Conservation (phyloP, 1,140 invertebrate species). For the Orussus abietinus region DNA sequence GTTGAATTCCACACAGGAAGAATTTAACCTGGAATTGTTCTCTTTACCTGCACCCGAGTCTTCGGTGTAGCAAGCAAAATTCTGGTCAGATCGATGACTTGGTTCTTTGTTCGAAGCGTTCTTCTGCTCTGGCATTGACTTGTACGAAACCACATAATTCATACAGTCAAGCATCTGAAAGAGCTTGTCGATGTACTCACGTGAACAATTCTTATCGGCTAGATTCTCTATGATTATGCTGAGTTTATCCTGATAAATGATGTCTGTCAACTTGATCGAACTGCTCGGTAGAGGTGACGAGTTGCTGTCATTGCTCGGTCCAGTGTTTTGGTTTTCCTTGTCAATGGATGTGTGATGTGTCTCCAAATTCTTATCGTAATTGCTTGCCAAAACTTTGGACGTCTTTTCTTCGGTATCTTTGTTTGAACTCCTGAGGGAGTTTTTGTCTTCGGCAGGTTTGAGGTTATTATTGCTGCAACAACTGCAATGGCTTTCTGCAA, state of each 20-base stretch:
- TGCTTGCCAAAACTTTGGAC: background rate
- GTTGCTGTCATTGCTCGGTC: background rate
- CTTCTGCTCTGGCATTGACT: background rate
- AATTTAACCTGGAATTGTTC: background rate
- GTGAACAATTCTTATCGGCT: constrained; percentile 27
- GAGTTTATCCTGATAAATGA: constrained; percentile 30
- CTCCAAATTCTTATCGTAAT: background rate
- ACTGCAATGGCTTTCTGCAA: background rate
- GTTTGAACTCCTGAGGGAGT: too few relatives aligned
- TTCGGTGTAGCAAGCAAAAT: background rate
- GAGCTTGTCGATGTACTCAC: constrained; percentile 31
- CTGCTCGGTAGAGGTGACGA: background rate
- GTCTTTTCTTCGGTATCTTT: background rate
- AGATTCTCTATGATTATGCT: constrained; percentile 29
- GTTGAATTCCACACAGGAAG: background rate
- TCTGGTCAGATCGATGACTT: too few relatives aligned
- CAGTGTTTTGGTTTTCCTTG: constrained; percentile 2
- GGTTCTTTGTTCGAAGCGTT: too few relatives aligned
- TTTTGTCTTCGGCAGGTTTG: constrained; percentile 1
- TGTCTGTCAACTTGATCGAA: constrained; percentile 21
- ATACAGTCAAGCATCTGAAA: constrained; percentile 28
- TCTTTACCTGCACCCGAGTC: background rate
- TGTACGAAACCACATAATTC: constrained; percentile 26
- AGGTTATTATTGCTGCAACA: background rate
- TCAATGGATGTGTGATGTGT: constrained; percentile 2